phyloP scores from a whole-genome alignment of 2,888 invertebrate genomes.

The Drosophila hamatofila region DNA sequence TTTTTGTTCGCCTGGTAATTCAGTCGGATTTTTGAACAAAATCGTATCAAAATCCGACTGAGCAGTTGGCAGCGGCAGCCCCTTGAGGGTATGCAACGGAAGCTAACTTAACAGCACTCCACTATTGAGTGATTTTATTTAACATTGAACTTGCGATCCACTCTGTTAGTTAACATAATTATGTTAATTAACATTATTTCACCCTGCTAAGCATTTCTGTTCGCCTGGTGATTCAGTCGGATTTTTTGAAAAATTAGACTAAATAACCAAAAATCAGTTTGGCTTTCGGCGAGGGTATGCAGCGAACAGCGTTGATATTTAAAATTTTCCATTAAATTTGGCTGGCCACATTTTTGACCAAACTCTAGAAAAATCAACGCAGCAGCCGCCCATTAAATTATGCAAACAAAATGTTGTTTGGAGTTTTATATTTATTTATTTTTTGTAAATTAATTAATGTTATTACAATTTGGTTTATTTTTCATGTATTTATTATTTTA shows the following conservation, averaged over 20 bases:
- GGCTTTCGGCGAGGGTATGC: no score
- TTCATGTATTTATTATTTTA: no score
- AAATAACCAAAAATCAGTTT: no score
- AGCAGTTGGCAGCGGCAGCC: neutral
- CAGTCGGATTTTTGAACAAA: neutral
- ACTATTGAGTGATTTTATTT: neutral
- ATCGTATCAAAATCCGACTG: neutral
- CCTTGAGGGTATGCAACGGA: neutral
- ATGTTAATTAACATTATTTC: neutral
- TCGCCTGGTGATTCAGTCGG: neutral
- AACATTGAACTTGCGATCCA: neutral
- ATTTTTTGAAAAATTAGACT: neutral
- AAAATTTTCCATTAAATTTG: no score
- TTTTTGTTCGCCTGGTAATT: neutral
- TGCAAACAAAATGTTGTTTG: no score
- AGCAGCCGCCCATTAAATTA: no score
- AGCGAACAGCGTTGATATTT: no score
- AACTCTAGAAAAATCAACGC: no score
- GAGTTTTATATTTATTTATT: neutral
- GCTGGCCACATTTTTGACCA: no score
- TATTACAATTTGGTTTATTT: no score
- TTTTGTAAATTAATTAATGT: no score
- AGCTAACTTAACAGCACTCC: neutral
- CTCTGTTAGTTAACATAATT: neutral
- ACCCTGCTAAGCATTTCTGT: neutral